These are phyloP conservation scores for Limenitis camilla DNA, from an alignment of 2,888 invertebrate species.

Conservation along the genomic window DNA sequence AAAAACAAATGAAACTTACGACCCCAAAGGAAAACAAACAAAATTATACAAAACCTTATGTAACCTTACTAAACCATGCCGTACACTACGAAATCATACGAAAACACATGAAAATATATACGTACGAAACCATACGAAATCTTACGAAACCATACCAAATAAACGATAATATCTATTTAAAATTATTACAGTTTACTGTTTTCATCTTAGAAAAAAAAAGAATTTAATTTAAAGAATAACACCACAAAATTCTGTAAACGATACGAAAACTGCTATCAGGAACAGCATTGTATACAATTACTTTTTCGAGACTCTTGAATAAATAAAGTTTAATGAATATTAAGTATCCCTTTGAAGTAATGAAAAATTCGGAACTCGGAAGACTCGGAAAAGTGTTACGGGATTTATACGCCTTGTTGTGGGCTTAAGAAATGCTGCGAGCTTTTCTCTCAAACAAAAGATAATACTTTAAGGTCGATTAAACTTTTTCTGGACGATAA, in stretches of 20 bases:
- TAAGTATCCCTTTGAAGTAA: slow-evolving; percentile 41
- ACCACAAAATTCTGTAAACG: background rate
- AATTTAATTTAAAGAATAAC: too few species aligned
- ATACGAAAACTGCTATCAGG: slow-evolving; percentile 5
- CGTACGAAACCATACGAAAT: too few species aligned
- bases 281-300: slow-evolving; percentile 10
- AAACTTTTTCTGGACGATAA: slow-evolving; percentile 47
- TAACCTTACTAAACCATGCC: too few species aligned
- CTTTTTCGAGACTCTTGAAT: slow-evolving; percentile 25
- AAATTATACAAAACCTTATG: too few species aligned
- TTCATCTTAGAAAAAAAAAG: too few species aligned
- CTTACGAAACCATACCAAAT: too few species aligned
- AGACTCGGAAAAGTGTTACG: slow-evolving; percentile 21
- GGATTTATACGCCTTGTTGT: slow-evolving; percentile 10
- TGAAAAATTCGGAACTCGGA: slow-evolving; percentile 31
- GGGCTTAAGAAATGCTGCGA: slow-evolving; percentile 27
- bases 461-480: slow-evolving; percentile 55
- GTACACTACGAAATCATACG: too few species aligned
- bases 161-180: too few species aligned
- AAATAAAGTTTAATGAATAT: slow-evolving; percentile 36
- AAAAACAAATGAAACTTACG: too few species aligned
- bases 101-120: too few species aligned
- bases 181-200: too few species aligned
- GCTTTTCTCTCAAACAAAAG: slow-evolving; percentile 43
- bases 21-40: too few species aligned